A percentile compares a stretch with the other conserved stretches of the same genome.
phyloP scores from a whole-genome alignment of 2,888 invertebrate species.

The Drosophila niveifrons region DNA sequence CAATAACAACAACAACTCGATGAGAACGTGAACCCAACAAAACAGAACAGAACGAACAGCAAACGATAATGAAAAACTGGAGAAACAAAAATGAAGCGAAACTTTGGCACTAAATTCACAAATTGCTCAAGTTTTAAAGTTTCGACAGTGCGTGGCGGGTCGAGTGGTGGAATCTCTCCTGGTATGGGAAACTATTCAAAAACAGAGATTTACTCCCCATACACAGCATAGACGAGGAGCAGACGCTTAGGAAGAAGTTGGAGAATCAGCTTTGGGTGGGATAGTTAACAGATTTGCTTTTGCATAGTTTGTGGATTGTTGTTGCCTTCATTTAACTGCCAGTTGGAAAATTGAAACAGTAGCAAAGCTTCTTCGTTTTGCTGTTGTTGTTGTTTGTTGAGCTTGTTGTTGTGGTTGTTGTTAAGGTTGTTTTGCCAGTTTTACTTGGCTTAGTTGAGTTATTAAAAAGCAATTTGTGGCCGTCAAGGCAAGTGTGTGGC shows the following conservation, averaged over 20 bases:
- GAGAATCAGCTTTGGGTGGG: constrained; percentile 30
- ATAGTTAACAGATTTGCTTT: constrained; percentile 67
- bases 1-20: constrained; percentile 5
- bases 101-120: constrained; percentile 79
- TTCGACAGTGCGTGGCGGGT: constrained; percentile 59
- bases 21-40: constrained; percentile 14
- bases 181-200: constrained; percentile 70
- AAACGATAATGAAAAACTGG: constrained; percentile 73
- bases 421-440: constrained; percentile 58
- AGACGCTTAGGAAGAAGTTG: constrained; percentile 24
- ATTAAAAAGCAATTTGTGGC: constrained; percentile 80
- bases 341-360: constrained; percentile 65
- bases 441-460: constrained; percentile 59
- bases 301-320: constrained; percentile 63
- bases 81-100: constrained; percentile 67
- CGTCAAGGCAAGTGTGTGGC: constrained; percentile 73
- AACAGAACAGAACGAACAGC: constrained; percentile 15
- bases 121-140: constrained; percentile 79
- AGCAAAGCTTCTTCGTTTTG: constrained; percentile 17
- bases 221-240: constrained; percentile 9
- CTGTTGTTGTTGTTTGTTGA: constrained; percentile 45
- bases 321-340: constrained; percentile 78
- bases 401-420: constrained; percentile 15
- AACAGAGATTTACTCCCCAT: constrained; percentile 71
- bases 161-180: constrained; percentile 20